A percentile compares a stretch with the other conserved stretches of the same genome.
phyloP scores from a whole-genome alignment of 1,140 invertebrate species.

The Zaprionus tsacasi region DNA sequence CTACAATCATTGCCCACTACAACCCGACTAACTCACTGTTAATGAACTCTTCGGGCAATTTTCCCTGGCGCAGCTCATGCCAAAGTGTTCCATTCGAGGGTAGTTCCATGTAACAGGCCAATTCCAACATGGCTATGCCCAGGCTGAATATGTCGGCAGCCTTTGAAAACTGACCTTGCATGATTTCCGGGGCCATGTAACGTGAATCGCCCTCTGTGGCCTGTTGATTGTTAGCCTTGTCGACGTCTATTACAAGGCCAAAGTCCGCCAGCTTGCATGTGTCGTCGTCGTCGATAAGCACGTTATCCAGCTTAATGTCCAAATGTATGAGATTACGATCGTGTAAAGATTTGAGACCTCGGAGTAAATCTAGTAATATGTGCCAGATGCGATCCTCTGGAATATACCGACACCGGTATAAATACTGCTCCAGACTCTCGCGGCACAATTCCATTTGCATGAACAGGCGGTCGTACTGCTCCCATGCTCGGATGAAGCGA shows the following conservation, averaged over 20 bases:
- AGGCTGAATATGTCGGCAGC: constrained; percentile 88
- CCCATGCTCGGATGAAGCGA: constrained; percentile 89
- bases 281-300: constrained; percentile 87
- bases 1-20: neutral
- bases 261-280: constrained; percentile 91
- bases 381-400: constrained; percentile 84
- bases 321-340: constrained; percentile 89
- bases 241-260: constrained; percentile 89
- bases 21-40: constrained; percentile 54
- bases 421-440: constrained; percentile 85
- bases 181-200: constrained; percentile 90
- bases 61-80: constrained; percentile 87
- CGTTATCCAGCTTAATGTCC: constrained; percentile 92
- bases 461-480: constrained; percentile 89
- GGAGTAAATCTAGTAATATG: constrained; percentile 75
- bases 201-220: constrained; percentile 90
- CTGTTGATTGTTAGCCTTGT: constrained; percentile 83
- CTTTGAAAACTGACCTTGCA: constrained; percentile 87
- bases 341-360: constrained; percentile 89
- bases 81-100: constrained; percentile 88
- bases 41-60: constrained; percentile 78
- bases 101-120: constrained; percentile 89
- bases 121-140: constrained; percentile 90
- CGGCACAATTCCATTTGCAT: constrained; percentile 91
- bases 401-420: constrained; percentile 83